Percentiles rank a stretch among this genome's conserved stretches.
phyloP scores from a whole-genome alignment of 1,140 invertebrate species.

The Centruroides sculpturatus region DNA sequence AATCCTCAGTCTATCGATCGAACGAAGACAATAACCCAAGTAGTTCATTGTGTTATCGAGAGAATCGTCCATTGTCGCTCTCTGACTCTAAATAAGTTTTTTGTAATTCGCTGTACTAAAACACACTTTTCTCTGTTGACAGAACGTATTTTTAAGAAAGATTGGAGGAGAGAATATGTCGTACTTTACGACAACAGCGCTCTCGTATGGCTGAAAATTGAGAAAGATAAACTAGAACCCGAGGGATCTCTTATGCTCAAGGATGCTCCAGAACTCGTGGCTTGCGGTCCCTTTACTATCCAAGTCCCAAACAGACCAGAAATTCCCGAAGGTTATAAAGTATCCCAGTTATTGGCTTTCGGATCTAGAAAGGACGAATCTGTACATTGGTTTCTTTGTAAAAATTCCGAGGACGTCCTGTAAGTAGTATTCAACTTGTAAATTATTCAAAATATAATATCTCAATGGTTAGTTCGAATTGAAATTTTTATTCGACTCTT shows the following conservation, averaged over 20 bases:
- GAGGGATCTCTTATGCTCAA: constrained; percentile 43
- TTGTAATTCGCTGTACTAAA: too few species aligned
- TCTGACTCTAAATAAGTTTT: too few species aligned
- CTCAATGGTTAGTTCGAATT: too few species aligned
- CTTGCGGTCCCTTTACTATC: constrained; percentile 56
- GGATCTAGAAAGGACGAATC: constrained; percentile 40
- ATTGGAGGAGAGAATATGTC: constrained; percentile 65
- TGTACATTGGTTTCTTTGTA: constrained; percentile 45
- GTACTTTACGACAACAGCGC: constrained; percentile 63
- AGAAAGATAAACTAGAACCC: constrained; percentile 35
- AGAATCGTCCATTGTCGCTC: too few species aligned
- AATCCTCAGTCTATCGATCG: too few species aligned
- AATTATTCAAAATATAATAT: too few species aligned
- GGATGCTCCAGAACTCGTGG: constrained; percentile 58
- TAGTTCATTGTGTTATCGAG: too few species aligned
- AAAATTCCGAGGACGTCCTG: constrained; percentile 49
- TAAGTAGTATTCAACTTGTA: constrained; percentile 25
- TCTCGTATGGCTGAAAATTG: constrained; percentile 54
- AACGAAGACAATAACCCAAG: too few species aligned
- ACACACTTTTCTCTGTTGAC: constrained; percentile 15
- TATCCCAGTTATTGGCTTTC: constrained; percentile 52
- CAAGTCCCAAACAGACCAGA: constrained; percentile 50
- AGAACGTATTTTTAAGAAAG: constrained; percentile 57
- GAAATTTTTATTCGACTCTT: too few species aligned
- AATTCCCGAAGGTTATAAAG: constrained; percentile 44